These are phyloP conservation scores for Tautogolabrus adspersus DNA, from an alignment of 2,113 vertebrate species.

Conservation along the genomic window DNA sequence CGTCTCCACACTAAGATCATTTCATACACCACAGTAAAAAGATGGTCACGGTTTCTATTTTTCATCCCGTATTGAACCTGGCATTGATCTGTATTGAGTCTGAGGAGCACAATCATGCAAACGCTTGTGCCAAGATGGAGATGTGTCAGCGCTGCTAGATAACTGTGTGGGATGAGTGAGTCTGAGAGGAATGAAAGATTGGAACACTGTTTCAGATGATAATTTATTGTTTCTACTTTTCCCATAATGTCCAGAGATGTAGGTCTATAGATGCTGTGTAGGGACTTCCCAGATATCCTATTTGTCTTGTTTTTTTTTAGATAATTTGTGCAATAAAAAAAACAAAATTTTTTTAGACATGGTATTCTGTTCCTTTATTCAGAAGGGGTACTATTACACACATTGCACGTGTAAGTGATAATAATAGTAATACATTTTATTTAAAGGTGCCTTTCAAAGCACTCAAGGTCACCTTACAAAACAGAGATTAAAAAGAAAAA, in stretches of 20 bases:
- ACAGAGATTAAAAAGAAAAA: too few species aligned
- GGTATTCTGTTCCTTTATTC: too few species aligned
- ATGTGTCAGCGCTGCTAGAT: conserved; percentile 47
- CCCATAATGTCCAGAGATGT: conserved; percentile 2
- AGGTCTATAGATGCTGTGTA: neutral
- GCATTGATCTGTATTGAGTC: conserved; percentile 44
- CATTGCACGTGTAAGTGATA: too few species aligned
- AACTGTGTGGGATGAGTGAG: conserved; percentile 58
- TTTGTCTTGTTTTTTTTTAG: too few species aligned
- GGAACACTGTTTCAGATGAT: conserved; percentile 33
- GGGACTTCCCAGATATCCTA: neutral
- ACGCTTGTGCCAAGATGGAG: conserved; percentile 49
- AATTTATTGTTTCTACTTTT: conserved; percentile 18
- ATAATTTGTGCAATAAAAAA: too few species aligned
- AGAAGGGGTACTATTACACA: too few species aligned
- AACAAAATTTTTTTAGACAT: too few species aligned
- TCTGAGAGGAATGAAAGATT: conserved; percentile 49
- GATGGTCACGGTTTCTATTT: conserved; percentile 48
- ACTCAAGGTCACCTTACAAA: too few species aligned
- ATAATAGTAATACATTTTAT: too few species aligned
- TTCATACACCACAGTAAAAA: conserved; percentile 15
- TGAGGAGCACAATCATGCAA: conserved; percentile 48
- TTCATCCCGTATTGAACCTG: conserved; percentile 36
- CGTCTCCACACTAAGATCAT: conserved; percentile 32
- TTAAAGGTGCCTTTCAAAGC: too few species aligned